Conservation (phyloP, 2,113 vertebrate genomes). For the Cebidichthys violaceus region DNA sequence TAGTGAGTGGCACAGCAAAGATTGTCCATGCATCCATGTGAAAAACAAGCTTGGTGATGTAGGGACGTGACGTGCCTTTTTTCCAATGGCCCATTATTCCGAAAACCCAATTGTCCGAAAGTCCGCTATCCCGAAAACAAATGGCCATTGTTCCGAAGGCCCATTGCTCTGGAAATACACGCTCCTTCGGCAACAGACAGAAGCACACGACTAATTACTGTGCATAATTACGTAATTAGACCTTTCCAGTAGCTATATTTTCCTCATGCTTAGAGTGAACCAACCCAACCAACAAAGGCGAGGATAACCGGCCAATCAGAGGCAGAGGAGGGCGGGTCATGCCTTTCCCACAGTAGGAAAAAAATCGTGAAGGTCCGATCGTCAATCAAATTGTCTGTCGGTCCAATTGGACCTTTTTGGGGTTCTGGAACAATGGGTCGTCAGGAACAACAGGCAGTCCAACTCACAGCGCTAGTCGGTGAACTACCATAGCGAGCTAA, state of each 20-base stretch:
- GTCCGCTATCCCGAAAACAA: no score
- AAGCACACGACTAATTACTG: neutral
- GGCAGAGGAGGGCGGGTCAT: neutral
- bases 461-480: neutral
- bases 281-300: neutral
- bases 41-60: neutral
- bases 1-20: neutral
- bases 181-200: neutral
- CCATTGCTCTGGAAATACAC: neutral
- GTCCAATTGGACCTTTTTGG: neutral
- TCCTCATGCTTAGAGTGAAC: neutral
- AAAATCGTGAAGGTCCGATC: neutral
- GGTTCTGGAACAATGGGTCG: neutral
- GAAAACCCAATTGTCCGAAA: neutral
- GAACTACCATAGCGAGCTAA: neutral
- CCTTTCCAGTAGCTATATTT: neutral
- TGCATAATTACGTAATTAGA: neutral
- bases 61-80: neutral
- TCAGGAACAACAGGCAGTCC: neutral
- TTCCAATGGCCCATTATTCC: neutral
- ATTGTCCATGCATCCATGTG: neutral
- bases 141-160: neutral
- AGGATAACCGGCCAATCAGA: neutral
- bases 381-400: neutral
- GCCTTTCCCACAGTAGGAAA: neutral